A percentile compares a stretch with the other conserved stretches of the same genome.
Conservation (phyloP, 1,140 invertebrate genomes). For the Pseudoatta argentina region DNA sequence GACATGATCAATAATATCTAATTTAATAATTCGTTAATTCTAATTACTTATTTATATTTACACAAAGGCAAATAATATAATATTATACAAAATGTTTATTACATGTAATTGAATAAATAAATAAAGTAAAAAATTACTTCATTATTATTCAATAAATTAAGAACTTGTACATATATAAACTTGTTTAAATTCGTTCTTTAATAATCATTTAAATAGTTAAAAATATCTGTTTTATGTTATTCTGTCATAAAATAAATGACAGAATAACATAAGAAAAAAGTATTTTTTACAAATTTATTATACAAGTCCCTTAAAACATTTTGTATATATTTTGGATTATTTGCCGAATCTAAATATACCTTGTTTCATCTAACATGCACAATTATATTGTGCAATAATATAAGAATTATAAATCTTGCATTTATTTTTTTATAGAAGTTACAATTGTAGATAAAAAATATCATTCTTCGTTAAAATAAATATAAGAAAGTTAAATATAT, state of each 20-base stretch:
- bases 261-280: not conserved
- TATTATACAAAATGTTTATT: constrained; percentile 57
- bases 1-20: constrained; percentile 44
- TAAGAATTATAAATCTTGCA: constrained; percentile 32
- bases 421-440: constrained; percentile 54
- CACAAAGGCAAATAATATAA: constrained; percentile 48
- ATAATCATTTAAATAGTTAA: not conserved
- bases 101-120: not conserved
- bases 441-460: constrained; percentile 57
- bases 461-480: constrained; percentile 53
- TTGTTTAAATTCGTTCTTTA: not conserved
- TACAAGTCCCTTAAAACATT: constrained; percentile 7
- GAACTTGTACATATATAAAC: not conserved
- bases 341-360: not conserved
- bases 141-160: not conserved
- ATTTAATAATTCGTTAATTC: constrained; percentile 49
- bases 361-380: constrained; percentile 51
- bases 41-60: constrained; percentile 56
- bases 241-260: not conserved
- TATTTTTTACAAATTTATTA: constrained; percentile 15
- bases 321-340: constrained; percentile 37
- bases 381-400: constrained; percentile 38
- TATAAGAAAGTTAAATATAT: constrained; percentile 43
- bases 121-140: constrained; percentile 1
- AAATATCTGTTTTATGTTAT: too few species aligned